Evolutionary conservation across 2,797 vertebrate genomes (phyloP).

Genomic region (Limosa lapponica): DNA sequence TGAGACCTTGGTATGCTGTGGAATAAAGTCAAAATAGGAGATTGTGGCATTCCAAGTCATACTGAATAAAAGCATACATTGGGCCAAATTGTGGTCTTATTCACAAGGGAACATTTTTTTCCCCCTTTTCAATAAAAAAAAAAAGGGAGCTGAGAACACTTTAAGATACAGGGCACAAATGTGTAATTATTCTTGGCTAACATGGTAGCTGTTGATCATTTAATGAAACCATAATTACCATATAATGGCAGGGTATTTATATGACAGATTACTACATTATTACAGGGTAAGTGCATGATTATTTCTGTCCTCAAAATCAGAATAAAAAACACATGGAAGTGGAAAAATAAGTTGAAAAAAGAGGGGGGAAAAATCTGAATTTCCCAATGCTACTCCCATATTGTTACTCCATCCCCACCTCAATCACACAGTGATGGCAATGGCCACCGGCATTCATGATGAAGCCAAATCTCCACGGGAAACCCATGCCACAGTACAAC

Average conservation of each 20-base stretch:
- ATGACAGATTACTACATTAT: conserved; percentile 71
- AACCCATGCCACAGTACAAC: conserved; percentile 46
- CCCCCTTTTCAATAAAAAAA: not conserved
- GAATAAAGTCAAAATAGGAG: conserved; percentile 62
- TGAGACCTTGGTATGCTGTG: conserved; percentile 34
- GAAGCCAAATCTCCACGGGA: conserved; percentile 53
- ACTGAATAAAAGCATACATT: conserved; percentile 54
- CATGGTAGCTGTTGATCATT: conserved; percentile 70
- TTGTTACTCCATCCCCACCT: conserved; percentile 33
- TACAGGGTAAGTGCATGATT: conserved; percentile 68
- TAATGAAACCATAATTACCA: conserved; percentile 74
- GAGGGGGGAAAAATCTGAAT: not conserved
- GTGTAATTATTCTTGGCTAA: conserved; percentile 73
- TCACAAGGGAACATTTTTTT: conserved; percentile 46
- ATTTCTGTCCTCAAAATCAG: conserved; percentile 72
- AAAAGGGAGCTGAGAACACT: conserved; percentile 48
- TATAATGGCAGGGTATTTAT: conserved; percentile 73
- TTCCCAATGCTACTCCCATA: conserved; percentile 11
- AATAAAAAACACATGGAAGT: conserved; percentile 68
- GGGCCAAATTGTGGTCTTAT: conserved; percentile 55
- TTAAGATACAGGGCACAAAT: conserved; percentile 68
- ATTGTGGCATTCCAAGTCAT: conserved; percentile 54
- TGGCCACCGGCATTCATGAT: not conserved
- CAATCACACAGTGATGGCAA: conserved; percentile 43
- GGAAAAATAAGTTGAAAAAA: conserved; percentile 60